Conservation (phyloP, 1,140 invertebrate species). For the Hirudo medicinalis region DNA sequence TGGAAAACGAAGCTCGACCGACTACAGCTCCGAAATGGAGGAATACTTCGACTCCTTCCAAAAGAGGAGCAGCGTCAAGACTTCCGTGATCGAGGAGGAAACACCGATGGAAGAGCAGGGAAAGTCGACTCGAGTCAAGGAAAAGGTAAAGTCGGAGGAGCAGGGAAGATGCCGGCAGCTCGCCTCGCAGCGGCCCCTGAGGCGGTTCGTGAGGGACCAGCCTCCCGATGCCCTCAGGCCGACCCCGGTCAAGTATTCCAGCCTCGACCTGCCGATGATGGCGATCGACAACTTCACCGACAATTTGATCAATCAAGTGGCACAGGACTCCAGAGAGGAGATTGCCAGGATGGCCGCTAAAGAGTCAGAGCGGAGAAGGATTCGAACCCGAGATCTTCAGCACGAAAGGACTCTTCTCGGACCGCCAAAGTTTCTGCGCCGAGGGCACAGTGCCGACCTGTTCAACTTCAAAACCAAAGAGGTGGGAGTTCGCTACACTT, state of each 20-base stretch:
- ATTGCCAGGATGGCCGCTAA: neutral
- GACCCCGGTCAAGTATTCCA: neutral
- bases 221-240: neutral
- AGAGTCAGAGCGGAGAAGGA: no score
- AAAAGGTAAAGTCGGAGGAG: neutral
- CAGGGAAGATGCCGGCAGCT: neutral
- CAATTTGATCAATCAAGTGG: constrained; percentile 14
- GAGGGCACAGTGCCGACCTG: no score
- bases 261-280: neutral
- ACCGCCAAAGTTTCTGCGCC: no score
- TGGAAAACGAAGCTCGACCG: constrained; percentile 10
- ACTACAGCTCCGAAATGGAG: constrained; percentile 16
- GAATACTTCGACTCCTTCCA: constrained; percentile 15
- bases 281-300: constrained; percentile 10
- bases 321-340: constrained; percentile 11
- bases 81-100: constrained; percentile 13
- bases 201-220: constrained; percentile 1
- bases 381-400: no score
- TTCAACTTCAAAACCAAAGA: no score
- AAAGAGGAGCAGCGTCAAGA: neutral
- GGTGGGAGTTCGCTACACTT: no score
- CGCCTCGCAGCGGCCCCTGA: neutral
- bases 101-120: neutral
- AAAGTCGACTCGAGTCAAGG: neutral
- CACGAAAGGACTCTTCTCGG: no score